Evolutionary conservation across 2,888 invertebrate genomes (phyloP).

Genomic region (Periphyllus acericola): DNA sequence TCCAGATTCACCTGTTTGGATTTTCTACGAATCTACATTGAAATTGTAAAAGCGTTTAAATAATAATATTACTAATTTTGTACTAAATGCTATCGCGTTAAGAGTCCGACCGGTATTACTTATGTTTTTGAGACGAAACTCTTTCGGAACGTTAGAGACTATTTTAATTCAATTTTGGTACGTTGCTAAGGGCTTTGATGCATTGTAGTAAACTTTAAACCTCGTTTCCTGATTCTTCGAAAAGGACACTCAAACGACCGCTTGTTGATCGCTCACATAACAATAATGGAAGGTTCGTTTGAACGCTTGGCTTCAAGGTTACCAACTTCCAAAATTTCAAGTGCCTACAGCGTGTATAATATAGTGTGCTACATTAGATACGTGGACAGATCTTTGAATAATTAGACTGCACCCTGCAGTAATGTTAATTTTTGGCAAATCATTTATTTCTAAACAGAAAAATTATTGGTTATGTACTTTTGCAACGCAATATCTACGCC

Average conservation of each 20-base stretch:
- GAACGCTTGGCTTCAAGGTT: not conserved
- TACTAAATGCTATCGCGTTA: not conserved
- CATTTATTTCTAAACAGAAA: not conserved
- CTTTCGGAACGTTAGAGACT: not conserved
- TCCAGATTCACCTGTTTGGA: too few species aligned
- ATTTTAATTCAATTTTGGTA: not conserved
- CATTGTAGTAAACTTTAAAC: not conserved
- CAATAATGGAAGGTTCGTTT: not conserved
- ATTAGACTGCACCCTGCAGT: not conserved
- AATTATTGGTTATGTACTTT: not conserved
- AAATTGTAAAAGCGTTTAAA: too few species aligned
- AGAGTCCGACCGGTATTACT: not conserved
- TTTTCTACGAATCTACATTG: too few species aligned
- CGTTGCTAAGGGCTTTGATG: not conserved
- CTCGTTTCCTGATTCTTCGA: not conserved
- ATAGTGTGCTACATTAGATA: not conserved
- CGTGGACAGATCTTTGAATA: not conserved
- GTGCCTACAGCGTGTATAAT: not conserved
- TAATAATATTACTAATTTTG: too few species aligned
- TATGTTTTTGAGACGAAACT: not conserved
- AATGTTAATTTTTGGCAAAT: not conserved
- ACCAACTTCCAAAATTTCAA: not conserved
- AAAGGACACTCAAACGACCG: not conserved
- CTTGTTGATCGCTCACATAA: not conserved
- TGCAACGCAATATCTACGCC: too few species aligned